Evolutionary conservation across 2,113 vertebrate species (phyloP).

Genomic region (Saccopteryx bilineata): DNA sequence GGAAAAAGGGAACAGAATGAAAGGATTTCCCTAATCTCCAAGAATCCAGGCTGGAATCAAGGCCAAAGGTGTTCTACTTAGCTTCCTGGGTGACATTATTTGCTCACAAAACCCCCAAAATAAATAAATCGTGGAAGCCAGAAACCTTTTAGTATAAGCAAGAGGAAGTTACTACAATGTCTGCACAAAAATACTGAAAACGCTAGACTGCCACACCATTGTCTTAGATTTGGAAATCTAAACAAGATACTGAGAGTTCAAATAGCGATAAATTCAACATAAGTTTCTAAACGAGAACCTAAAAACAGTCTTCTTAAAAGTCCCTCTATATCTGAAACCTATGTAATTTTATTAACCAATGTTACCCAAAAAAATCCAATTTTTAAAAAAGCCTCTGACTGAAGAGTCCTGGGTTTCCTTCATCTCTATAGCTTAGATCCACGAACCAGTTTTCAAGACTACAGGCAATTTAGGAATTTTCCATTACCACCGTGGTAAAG

Average conservation of each 20-base stretch:
- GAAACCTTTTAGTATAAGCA: background rate
- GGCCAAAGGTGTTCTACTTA: background rate
- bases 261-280: background rate
- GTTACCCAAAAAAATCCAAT: too few species aligned
- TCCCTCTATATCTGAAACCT: background rate
- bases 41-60: background rate
- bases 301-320: background rate
- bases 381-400: background rate
- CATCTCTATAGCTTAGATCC: background rate
- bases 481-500: background rate
- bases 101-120: slow-evolving; percentile 38
- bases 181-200: background rate
- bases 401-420: slow-evolving; percentile 33
- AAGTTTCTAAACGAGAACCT: slow-evolving; percentile 33
- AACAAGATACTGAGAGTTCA: background rate
- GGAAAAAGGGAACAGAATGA: background rate
- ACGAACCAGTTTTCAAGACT: background rate
- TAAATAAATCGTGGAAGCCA: background rate
- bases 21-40: background rate
- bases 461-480: slow-evolving; percentile 50
- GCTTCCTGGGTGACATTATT: background rate
- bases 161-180: background rate
- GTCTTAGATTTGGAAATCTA: background rate
- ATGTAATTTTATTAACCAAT: too few species aligned
- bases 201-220: background rate